These are phyloP conservation scores for Sceloporus undulatus DNA, from an alignment of 2,113 vertebrate genomes.

Conservation along the genomic window DNA sequence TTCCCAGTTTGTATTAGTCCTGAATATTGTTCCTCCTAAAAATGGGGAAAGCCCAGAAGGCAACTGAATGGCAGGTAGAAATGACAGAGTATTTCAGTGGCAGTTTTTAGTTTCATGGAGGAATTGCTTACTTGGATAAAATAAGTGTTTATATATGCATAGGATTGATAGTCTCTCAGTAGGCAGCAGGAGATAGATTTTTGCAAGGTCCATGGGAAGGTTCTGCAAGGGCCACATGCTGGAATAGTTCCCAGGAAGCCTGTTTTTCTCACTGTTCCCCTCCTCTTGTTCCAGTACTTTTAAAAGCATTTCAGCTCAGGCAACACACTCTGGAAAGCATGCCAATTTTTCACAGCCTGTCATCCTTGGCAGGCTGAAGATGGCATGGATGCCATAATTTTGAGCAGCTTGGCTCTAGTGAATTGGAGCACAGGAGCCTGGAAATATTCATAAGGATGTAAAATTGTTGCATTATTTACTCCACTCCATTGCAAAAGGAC, in stretches of 20 bases:
- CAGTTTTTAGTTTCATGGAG: background rate
- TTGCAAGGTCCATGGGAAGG: background rate
- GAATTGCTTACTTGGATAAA: background rate
- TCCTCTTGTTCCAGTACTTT: background rate
- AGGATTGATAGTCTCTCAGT: background rate
- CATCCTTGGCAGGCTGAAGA: slow-evolving; percentile 1
- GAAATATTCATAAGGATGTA: background rate
- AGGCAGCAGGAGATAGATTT: background rate
- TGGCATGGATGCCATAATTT: background rate
- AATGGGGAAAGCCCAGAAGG: background rate
- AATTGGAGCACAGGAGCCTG: background rate
- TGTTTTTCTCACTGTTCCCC: background rate
- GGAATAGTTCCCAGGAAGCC: background rate
- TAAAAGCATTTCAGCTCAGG: background rate
- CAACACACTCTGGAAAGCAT: background rate
- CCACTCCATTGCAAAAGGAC: background rate
- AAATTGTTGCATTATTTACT: background rate
- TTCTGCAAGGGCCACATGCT: background rate
- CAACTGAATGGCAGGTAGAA: background rate
- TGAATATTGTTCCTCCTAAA: too few species aligned
- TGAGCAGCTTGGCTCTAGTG: background rate
- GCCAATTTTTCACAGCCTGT: background rate
- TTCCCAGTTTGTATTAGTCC: background rate
- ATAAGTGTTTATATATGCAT: background rate
- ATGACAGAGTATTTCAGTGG: background rate